phyloP scores from a whole-genome alignment of 2,113 vertebrate genomes.

The Acanthochromis polyacanthus region DNA sequence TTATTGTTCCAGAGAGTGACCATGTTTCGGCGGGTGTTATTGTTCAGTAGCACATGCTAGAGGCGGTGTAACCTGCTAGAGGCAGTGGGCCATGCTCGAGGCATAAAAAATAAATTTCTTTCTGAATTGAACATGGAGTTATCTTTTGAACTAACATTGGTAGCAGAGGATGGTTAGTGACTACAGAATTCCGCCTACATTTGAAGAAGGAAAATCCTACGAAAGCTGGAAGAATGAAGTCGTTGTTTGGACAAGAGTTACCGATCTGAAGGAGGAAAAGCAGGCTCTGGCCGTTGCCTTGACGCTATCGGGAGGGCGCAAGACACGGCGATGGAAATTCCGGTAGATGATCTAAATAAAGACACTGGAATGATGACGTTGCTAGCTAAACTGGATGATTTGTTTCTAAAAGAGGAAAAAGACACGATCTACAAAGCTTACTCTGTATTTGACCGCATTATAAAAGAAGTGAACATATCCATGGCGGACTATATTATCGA shows the following conservation, averaged over 20 bases:
- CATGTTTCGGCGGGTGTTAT: no score
- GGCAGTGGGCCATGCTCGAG: no score
- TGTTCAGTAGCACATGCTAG: no score
- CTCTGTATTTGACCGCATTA: neutral
- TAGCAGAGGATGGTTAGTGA: no score
- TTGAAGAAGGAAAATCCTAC: no score
- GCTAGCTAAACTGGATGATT: neutral
- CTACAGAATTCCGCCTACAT: no score
- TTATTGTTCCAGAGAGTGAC: no score
- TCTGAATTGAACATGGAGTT: no score
- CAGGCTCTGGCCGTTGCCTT: fast-evolving
- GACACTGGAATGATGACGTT: neutral
- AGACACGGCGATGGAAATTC: neutral
- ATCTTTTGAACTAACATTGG: no score
- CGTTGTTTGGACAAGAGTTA: neutral
- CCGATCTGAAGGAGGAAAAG: neutral
- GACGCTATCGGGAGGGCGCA: neutral
- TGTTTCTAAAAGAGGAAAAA: neutral
- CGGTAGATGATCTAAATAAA: neutral
- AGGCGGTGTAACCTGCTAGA: no score
- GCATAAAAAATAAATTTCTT: no score
- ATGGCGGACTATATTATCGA: no score
- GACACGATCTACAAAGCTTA: neutral
- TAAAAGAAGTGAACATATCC: neutral
- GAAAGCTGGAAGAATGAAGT: slow-evolving; percentile 3